These are phyloP conservation scores for Caenorhabditis brenneri DNA, from an alignment of 1,140 invertebrate genomes.

Conservation along the genomic window DNA sequence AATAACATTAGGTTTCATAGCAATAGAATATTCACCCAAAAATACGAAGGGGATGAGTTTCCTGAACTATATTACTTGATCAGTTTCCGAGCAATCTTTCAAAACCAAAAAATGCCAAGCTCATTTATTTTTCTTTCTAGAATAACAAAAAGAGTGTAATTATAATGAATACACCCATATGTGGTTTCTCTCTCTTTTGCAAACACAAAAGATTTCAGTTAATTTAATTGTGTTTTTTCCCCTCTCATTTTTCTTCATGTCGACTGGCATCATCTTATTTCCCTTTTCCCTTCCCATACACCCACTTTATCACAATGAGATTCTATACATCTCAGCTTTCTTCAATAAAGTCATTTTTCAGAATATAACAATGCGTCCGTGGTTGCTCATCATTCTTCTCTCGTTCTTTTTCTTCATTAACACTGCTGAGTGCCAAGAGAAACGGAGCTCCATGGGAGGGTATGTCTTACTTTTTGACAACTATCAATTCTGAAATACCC, in stretches of 20 bases:
- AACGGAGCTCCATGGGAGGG: slow-evolving; percentile 23
- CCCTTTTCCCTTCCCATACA: neutral
- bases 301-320: neutral
- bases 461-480: neutral
- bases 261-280: neutral
- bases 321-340: neutral
- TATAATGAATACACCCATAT: no score
- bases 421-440: neutral
- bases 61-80: no score
- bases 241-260: neutral
- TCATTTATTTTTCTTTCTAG: no score
- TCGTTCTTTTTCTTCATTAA: neutral
- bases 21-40: no score
- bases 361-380: neutral
- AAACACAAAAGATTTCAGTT: slow-evolving; percentile 9
- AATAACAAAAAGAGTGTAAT: no score
- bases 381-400: neutral
- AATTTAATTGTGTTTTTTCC: neutral
- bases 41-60: no score
- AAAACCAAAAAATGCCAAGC: no score
- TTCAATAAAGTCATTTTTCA: neutral
- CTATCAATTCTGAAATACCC: neutral
- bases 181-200: neutral
- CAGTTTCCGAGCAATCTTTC: no score
- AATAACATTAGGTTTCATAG: no score